Base-by-base conservation (phyloP, 1,140 invertebrate genomes). In the Tetramorium alpestre region DNA sequence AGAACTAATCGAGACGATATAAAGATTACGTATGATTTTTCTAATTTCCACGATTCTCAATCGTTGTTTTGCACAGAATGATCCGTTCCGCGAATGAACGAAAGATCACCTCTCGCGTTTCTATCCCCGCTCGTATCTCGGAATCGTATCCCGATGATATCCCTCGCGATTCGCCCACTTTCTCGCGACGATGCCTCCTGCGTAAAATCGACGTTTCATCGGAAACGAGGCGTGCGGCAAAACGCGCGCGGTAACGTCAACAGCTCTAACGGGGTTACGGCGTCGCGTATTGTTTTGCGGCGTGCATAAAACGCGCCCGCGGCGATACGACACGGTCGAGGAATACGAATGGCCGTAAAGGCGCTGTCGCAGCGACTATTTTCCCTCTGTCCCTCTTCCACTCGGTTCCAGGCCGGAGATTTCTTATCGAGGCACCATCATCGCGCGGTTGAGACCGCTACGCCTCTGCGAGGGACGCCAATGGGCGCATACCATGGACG, bases 401-500 rank as follows among this genome's bases (percentile, higher is more conserved):
- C 58, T 25, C 56, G 22, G 10, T 22, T 8, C 33, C 33, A 38
- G 11, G 8, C 44, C 22, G 58, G 18, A n/a, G 41, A 75, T 60
- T 60, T 22, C 54, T 84, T 75, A 62, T 84, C 69, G 44, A 11
- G 7, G 38, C 69, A 41, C 33, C 67, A 73, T 47, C 49, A 25
- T 13, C 62, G 6, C 25, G 47, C 18, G 67, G 1, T 47, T 16
- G 62, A 18, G 67, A 76, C 64, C 64, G 88, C 86, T 93, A 93
- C 92, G 92, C 92, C 91, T 91, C 87, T 94, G 92, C 90, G 60
- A 76, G 85, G 73, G 92, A 94, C 91, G 93, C 94, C 94, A 92
- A 91, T 94, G 93, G 89, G 84, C 91, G 93, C 94, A 94, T 95
- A 95, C 94, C 94, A 93, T 91, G 87, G 89, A 78, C 94, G 89